Base-by-base conservation (phyloP, 2,797 vertebrate genomes). In the Basileuterus tristriatus region DNA sequence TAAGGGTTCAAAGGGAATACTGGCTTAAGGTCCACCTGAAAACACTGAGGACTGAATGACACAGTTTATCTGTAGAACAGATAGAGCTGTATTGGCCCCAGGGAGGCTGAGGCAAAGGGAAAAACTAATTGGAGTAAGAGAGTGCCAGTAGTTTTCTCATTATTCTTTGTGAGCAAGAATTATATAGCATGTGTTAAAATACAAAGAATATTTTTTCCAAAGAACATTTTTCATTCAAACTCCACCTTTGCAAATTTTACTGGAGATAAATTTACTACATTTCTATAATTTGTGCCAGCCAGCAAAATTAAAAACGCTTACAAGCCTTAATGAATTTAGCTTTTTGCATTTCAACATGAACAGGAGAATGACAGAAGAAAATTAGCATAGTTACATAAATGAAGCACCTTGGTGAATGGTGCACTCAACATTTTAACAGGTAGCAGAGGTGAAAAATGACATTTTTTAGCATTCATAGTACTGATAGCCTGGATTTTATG, bases 261-360 rank as follows among this genome's bases (percentile, higher is more conserved):
- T 65, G 62, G 27, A 81, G 27, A 87, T 72, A 77, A 93, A 90
- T 15, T 81, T 72, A 27, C n/a, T 83, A 13, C 24, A 46, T 93
- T 92, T 83, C 76, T 81, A 19, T 47, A 76, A 65, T 76, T 79
- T 81, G 17, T 72, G 55, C 36, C 65, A 91, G 30, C 17, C 23
- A 90, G 32, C 27, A 76, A 71, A 91, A 81, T 88, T 91, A 83
- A 93, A 86, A 18, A 3, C 32, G 24, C 55, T 94, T 71, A 56
- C n/a, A 82, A 79, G 15, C 18, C 30, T 69, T 93, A 85, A 95
- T 92, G 78, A 93, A 93, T 95, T 91, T 89, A 84, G 43, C 36
- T 87, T 95, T 96, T 84, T 92, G 52, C 39, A 88, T 89, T 91
- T 92, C 63, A 84, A 46, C 80, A 39, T 17, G 26, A 85, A 94